Conservation (phyloP, 2,797 vertebrate genomes). For the Perodicticus potto region DNA sequence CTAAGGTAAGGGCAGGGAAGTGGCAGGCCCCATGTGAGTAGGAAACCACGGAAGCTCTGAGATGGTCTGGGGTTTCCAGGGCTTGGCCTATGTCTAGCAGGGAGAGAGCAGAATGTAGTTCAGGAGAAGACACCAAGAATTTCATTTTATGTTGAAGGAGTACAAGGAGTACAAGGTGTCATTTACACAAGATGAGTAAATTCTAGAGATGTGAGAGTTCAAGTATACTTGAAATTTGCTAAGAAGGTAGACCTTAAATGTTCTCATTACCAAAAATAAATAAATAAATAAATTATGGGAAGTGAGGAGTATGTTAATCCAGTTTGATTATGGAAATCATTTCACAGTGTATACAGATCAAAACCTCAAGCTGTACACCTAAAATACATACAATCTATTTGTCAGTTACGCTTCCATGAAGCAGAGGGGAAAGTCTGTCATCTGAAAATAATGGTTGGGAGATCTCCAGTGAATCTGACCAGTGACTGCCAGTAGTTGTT, state of each 20-base stretch:
- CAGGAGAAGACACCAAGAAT: not conserved
- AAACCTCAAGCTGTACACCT: not conserved
- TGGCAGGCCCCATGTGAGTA: fast-evolving
- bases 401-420: not conserved
- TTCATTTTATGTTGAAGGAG: not conserved
- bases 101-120: not conserved
- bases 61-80: not conserved
- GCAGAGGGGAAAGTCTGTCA: not conserved
- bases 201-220: not conserved
- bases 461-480: not conserved
- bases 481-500: not conserved
- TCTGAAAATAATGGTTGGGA: not conserved
- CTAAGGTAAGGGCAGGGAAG: slow-evolving; percentile 87
- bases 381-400: not conserved
- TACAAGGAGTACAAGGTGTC: not conserved
- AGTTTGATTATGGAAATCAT: not conserved
- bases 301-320: not conserved
- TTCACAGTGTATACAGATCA: not conserved
- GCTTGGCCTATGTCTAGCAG: not conserved
- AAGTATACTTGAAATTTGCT: not conserved
- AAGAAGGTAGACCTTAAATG: not conserved
- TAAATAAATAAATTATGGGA: not conserved
- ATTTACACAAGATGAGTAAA: not conserved
- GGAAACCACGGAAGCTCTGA: not conserved
- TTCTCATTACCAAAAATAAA: not conserved